These are phyloP conservation scores for Chloroceryle amazona DNA, from an alignment of 2,797 vertebrate genomes.

Conservation along the genomic window DNA sequence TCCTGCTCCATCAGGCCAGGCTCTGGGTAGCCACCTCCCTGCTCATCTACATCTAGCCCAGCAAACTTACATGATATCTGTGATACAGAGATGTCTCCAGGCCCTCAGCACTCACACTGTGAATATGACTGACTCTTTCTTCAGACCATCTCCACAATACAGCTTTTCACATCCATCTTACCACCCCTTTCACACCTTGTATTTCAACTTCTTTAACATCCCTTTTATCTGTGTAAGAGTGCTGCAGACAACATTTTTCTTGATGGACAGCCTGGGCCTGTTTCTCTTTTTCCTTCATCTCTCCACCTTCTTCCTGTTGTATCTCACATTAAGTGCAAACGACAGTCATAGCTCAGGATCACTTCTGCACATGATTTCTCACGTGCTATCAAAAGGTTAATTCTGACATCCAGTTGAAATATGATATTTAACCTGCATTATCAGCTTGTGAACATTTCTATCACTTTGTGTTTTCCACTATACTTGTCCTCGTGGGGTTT, in stretches of 20 bases:
- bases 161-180: neutral
- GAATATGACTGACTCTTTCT: neutral
- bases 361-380: neutral
- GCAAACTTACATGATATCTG: neutral
- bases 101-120: neutral
- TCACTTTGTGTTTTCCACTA: neutral
- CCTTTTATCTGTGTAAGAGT: neutral
- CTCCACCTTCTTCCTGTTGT: neutral
- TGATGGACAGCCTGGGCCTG: rapidly evolving
- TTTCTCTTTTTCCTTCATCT: neutral
- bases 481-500: neutral
- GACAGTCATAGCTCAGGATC: neutral
- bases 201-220: neutral
- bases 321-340: neutral
- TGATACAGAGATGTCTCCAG: neutral
- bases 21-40: neutral
- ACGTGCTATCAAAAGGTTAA: neutral
- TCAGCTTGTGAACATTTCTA: neutral
- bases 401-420: neutral
- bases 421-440: neutral
- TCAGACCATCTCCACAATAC: neutral
- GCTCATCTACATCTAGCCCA: neutral
- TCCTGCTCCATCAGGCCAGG: rapidly evolving
- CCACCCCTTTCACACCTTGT: neutral
- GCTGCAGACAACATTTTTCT: neutral